Evolutionary conservation across 2,113 vertebrate species (phyloP), one percentile per base, ranked within the genome.

Genomic region (Chaetura pelagica): DNA sequence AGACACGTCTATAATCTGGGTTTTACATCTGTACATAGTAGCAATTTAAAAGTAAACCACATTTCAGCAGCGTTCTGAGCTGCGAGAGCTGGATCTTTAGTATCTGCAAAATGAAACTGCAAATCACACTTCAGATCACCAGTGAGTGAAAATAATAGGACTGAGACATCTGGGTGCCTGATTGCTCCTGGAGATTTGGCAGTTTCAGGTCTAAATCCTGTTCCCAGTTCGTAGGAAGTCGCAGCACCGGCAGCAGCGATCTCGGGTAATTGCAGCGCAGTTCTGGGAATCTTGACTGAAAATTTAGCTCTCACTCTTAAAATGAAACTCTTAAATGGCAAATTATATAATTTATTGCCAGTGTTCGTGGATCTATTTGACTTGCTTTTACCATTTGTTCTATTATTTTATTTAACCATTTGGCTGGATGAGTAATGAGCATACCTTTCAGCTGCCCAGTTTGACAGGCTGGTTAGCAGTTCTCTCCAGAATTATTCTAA

Each of bases 211-310:
- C 90, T 82, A 8, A 75, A 58, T 81, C 89, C 82, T 3, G 2
- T 49, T 30, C 4, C 80, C 7, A 44, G 57, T 54, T 46, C 2
- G 1, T 38, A 8, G 10, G 29, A 77, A 89, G 72, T 52, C 68
- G 38, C 54, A 55, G 85, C 12, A 10, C 73, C 9, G 6, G 80
- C 55, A 46, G 63, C 21, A 81, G 69, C 15, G 27, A 77, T 75
- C 82, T 63, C 5, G 5, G 18, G 40, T 88, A 84, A 93, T 91
- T 76, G 91, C 89, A 87, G 51, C 3, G 0, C 89, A 68, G 73
- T 95, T 94, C 95, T 96, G 93, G 94, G 93, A 94, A 87, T 42
- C 68, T 19, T 19, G 79, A 68, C 80, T 96, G 32, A 92, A 75
- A 94, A 91, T 90, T 76, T 93, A 69, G 59, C 85, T 94, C 86